Percentiles rank a stretch among this genome's conserved stretches.
These are phyloP conservation scores for Tenodera sinensis DNA, from an alignment of 2,888 invertebrate species.

Conservation along the genomic window DNA sequence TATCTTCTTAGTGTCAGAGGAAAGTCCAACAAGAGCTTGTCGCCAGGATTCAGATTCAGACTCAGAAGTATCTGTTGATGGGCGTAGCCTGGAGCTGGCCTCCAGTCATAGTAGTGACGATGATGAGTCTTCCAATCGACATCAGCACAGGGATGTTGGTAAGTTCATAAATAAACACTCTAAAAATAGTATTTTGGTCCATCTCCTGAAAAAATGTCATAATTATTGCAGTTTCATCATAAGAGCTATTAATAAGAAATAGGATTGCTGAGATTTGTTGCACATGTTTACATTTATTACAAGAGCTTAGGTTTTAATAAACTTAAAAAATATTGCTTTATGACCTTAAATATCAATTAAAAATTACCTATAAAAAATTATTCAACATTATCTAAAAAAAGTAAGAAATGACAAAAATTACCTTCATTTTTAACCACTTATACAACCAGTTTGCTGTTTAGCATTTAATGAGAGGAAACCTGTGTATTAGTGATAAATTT, in stretches of 20 bases:
- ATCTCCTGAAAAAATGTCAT: no score
- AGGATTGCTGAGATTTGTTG: no score
- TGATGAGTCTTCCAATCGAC: constrained; percentile 51
- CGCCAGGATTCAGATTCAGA: constrained; percentile 69
- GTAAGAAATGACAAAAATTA: not conserved
- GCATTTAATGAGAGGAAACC: not conserved
- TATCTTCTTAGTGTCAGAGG: constrained; percentile 37
- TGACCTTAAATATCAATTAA: no score
- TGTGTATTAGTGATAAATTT: no score
- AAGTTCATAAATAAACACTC: not conserved
- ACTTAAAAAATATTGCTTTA: not conserved
- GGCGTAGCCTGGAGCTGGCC: constrained; percentile 82
- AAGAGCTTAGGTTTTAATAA: not conserved
- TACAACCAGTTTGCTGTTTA: not conserved
- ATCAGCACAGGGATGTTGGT: constrained; percentile 28
- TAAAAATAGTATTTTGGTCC: no score
- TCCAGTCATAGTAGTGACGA: constrained; percentile 96
- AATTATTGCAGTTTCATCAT: no score
- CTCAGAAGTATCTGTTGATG: constrained; percentile 67
- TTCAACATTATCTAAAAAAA: not conserved
- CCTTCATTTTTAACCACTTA: not conserved
- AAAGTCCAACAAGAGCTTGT: constrained; percentile 32
- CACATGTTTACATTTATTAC: no score
- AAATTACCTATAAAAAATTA: not conserved
- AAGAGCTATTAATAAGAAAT: no score